Percentiles rank a stretch among this genome's conserved stretches.
phyloP scores from a whole-genome alignment of 2,888 invertebrate species.

The Drosophila robusta region DNA sequence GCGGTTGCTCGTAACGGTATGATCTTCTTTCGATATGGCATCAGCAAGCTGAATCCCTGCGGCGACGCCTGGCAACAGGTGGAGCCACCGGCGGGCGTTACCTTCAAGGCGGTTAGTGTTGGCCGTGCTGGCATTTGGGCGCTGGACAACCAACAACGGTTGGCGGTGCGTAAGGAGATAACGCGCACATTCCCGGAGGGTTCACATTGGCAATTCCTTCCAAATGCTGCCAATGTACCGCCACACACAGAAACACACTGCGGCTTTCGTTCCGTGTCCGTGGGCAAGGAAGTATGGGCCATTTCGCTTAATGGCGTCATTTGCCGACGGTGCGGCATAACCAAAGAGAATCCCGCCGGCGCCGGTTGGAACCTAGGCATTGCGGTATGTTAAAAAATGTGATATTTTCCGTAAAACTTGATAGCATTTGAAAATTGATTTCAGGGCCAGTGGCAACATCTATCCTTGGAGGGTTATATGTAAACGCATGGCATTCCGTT shows the following conservation, averaged over 20 bases:
- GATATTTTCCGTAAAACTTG: background rate
- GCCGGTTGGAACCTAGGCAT: slow-evolving; percentile 92
- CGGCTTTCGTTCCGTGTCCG: slow-evolving; percentile 90
- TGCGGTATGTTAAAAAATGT: slow-evolving; percentile 62
- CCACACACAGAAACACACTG: slow-evolving; percentile 86
- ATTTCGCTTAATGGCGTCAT: slow-evolving; percentile 89
- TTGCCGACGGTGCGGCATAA: slow-evolving; percentile 91
- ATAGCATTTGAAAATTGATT: slow-evolving; percentile 61
- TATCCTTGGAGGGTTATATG: slow-evolving; percentile 82
- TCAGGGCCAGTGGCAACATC: slow-evolving; percentile 87
- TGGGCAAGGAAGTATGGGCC: slow-evolving; percentile 92
- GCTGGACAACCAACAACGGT: slow-evolving; percentile 89
- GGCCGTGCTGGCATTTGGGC: slow-evolving; percentile 92
- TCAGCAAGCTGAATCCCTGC: slow-evolving; percentile 88
- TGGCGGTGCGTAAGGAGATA: slow-evolving; percentile 92
- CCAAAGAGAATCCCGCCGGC: slow-evolving; percentile 90
- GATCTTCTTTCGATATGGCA: slow-evolving; percentile 92
- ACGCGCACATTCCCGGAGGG: slow-evolving; percentile 92
- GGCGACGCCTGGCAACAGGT: slow-evolving; percentile 91
- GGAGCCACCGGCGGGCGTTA: slow-evolving; percentile 89
- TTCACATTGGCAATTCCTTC: slow-evolving; percentile 92
- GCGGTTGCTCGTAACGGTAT: slow-evolving; percentile 94
- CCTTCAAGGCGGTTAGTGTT: slow-evolving; percentile 91
- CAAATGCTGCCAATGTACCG: slow-evolving; percentile 87
- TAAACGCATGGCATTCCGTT: slow-evolving; percentile 51